These are phyloP conservation scores for Oryzaephilus surinamensis DNA, from an alignment of 1,140 invertebrate genomes.

Conservation along the genomic window DNA sequence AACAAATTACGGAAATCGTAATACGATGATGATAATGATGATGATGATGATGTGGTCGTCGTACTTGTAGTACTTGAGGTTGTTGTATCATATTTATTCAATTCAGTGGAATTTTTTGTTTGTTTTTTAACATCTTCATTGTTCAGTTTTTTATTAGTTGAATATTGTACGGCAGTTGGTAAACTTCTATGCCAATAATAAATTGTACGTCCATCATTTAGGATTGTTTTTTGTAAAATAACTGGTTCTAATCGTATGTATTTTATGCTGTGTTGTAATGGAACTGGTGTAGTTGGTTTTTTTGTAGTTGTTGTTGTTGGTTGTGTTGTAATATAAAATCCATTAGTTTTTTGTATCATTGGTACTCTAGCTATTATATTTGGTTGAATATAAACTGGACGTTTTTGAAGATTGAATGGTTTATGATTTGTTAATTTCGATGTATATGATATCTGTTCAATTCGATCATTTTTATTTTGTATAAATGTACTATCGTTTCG, in stretches of 20 bases:
- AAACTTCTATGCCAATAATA: slow-evolving; percentile 28
- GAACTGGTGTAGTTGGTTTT: slow-evolving; percentile 4
- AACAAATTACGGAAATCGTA: slow-evolving; percentile 18
- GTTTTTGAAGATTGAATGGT: no score
- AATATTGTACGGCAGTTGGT: slow-evolving; percentile 14
- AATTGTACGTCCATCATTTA: slow-evolving; percentile 23
- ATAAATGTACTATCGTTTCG: not conserved
- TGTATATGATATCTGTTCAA: not conserved
- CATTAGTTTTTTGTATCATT: not conserved
- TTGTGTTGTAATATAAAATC: not conserved
- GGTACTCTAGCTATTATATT: no score
- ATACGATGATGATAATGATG: slow-evolving; percentile 1
- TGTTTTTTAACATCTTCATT: no score
- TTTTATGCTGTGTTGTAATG: slow-evolving; percentile 9
- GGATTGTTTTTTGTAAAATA: slow-evolving; percentile 26
- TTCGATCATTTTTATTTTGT: not conserved
- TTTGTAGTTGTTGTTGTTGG: slow-evolving; percentile 8
- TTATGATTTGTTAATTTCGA: no score
- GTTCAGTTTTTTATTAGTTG: no score
- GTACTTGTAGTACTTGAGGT: not conserved
- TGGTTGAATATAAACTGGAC: slow-evolving; percentile 10
- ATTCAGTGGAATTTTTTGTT: not conserved
- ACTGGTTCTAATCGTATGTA: slow-evolving; percentile 28
- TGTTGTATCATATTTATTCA: not conserved
- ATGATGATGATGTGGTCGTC: slow-evolving; percentile 8